Base-by-base conservation (phyloP, 2,888 invertebrate genomes). In the Drosophila meridiana region DNA sequence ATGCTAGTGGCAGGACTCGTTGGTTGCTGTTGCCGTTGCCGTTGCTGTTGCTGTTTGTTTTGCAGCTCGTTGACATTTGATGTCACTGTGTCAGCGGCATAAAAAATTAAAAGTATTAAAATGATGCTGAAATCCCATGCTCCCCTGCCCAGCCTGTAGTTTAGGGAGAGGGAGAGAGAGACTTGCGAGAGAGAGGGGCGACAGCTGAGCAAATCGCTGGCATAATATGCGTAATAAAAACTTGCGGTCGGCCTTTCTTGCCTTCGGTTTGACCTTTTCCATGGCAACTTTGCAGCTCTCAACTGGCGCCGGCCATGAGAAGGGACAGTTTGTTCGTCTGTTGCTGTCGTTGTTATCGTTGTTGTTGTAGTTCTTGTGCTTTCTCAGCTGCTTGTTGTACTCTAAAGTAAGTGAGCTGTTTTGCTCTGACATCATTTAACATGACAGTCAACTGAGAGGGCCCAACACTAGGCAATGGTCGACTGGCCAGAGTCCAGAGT, bases 151-250 rank as follows among this genome's bases (percentile, higher is more conserved):
- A 67, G 57, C 57, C 52, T 28, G 4, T 32, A 28, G 38, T 28
- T 26, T 13, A 14, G 38, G 3, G 36, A 28, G 42, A 13, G 42
- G 42, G 53, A 20, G 55, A 36, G 28, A n/a, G 28, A 2, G 59
- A 1, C 45, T 2, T 38, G 7, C 1, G 32, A 1, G 34, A 36
- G 26, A 7, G 20, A 45, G 34, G 3, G 13, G 36, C 11, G 38
- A 26, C 53, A 20, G 57, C 57, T 61, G 48, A 43, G 43, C 71
- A 89, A 88, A 87, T 89, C 89, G 89, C 69, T 77, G 78, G 78
- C 89, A 83, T 86, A 90, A 90, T 89, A 76, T 89, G 86, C 90
- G 87, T 86, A 87, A 86, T 89, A 80, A 90, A 88, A 87, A 89
- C 87, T 86, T 89, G 90, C 77, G 90, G 86, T 90, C 61, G 66